Evolutionary conservation across 2,113 vertebrate species (phyloP), one percentile per base, ranked within the genome.

Genomic region (Progne subis): DNA sequence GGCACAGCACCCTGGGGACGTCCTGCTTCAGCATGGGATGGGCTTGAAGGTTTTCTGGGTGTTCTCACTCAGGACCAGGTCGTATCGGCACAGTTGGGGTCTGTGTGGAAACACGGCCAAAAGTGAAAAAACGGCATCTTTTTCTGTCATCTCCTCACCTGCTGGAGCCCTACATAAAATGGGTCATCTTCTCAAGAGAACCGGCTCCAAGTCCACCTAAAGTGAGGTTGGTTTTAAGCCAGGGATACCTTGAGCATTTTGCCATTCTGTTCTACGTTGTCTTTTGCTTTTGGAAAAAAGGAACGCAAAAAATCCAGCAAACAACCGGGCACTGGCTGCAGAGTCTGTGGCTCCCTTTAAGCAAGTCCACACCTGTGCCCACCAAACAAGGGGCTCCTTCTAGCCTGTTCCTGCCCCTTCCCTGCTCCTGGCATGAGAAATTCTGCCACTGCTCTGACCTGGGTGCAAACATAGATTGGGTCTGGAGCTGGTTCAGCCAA

Each of bases 61-160:
- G 86, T 99, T 99, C 97, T 99, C 99, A 72, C 64, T 94, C 96
- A 99, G 96, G 59, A 99, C 96, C 9, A 99, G 95, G 96, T 99
- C 99, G 17, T 99, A 99, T 1, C 98, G 97, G 91, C 99, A 99
- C 97, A 99, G 85, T 14, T 97, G 90, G 6, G 98, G 96, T 92
- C 99, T 99, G 97, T 32, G 11, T 59, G 72, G 39, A 63, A 31
- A 31, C 24, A 28, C 0, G 9, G n/a, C 5, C 53, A 7, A 16
- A 37, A 39, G 41, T 86, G 46, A 85, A 14, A 52, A 57, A 59
- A 1, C 0, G 1, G 10, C 13, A 4, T 6, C 18, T n/a, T 12
- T 13, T n/a, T 5, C 34, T 15, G 6, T 15, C 11, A 0, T 13
- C 17, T 63, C 60, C 12, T 17, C 13, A 4, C 2, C 0, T 28